Conservation (phyloP, 2,797 vertebrate genomes). For the Acanthiza pusilla region DNA sequence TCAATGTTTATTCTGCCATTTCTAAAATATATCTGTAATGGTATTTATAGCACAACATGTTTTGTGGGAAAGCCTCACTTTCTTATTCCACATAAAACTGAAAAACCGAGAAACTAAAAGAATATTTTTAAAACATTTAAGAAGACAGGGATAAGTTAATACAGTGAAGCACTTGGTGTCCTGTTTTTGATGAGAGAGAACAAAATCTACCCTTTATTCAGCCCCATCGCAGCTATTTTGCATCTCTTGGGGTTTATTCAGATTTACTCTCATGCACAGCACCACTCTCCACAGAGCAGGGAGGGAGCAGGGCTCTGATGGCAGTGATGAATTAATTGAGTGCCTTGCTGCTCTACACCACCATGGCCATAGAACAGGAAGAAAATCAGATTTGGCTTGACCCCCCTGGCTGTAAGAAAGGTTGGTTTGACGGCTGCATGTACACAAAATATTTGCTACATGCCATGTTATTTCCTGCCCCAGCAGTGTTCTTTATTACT, state of each 20-base stretch:
- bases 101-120: background rate
- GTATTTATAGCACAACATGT: background rate
- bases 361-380: background rate
- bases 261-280: rapidly evolving
- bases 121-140: background rate
- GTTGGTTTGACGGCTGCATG: background rate
- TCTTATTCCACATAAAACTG: background rate
- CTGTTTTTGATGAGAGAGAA: background rate
- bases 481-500: background rate
- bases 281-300: background rate
- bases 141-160: background rate
- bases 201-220: background rate
- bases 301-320: background rate
- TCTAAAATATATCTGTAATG: background rate
- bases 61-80: background rate
- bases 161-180: background rate
- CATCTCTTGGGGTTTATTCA: background rate
- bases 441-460: background rate
- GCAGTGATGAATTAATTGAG: background rate
- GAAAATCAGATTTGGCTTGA: background rate
- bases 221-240: background rate
- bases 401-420: background rate
- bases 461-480: background rate
- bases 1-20: background rate
- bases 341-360: background rate